Percentiles rank a stretch among this genome's conserved stretches.
Evolutionary conservation across 2,888 invertebrate species (phyloP).

Genomic region (Nephrotoma flavescens): DNA sequence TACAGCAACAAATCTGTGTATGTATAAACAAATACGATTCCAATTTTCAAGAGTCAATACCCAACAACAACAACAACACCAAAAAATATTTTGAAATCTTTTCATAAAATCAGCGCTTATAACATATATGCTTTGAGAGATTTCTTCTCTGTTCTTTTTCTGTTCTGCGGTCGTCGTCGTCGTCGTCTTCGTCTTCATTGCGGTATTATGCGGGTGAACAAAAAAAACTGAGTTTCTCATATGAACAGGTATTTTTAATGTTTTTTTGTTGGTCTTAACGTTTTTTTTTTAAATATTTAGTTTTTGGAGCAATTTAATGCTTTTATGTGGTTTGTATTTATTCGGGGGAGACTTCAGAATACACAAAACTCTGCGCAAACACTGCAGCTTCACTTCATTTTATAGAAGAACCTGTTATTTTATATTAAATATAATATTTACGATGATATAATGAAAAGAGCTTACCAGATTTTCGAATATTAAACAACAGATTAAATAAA

Average conservation of each 20-base stretch:
- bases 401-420: not conserved
- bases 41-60: not conserved
- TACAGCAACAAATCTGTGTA: not conserved
- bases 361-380: not conserved
- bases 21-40: not conserved
- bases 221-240: not conserved
- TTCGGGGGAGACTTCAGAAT: not conserved
- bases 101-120: not conserved
- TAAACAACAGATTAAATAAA: not conserved
- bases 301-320: not conserved
- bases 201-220: slow-evolving; percentile 3
- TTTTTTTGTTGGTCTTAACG: not conserved
- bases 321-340: not conserved
- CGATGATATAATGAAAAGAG: not conserved
- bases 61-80: not conserved
- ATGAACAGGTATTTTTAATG: slow-evolving; percentile 1
- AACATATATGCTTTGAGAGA: not conserved
- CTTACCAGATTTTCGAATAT: not conserved
- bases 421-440: not conserved
- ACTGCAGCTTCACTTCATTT: not conserved
- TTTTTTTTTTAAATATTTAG: not conserved
- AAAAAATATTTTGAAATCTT: slow-evolving; percentile 1
- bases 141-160: not conserved
- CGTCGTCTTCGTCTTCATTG: not conserved
- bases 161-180: not conserved